phyloP scores from a whole-genome alignment of 2,113 vertebrate species.

The Cavia aperea region DNA sequence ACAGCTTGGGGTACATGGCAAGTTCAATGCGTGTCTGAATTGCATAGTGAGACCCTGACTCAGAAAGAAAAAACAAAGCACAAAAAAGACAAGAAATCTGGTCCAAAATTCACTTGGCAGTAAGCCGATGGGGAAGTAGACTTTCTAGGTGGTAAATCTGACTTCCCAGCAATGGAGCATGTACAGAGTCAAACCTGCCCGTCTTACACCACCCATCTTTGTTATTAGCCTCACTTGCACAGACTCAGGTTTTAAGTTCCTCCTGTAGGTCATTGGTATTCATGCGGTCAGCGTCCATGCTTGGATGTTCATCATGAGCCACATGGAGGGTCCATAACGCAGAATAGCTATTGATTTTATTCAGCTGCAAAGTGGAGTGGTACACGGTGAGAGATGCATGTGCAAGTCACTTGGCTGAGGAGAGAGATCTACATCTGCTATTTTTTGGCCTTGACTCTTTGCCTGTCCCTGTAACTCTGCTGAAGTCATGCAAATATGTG shows the following conservation, averaged over 20 bases:
- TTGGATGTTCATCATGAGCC: background rate
- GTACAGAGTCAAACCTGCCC: background rate
- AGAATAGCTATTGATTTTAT: background rate
- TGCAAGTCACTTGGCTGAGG: background rate
- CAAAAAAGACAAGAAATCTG: background rate
- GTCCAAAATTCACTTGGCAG: background rate
- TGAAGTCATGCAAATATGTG: background rate
- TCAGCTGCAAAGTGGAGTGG: background rate
- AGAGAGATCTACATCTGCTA: background rate
- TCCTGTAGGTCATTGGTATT: background rate
- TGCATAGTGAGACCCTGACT: background rate
- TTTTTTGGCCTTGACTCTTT: background rate
- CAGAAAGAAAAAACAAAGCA: background rate
- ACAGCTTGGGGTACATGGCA: background rate
- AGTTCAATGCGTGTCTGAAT: background rate
- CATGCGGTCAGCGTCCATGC: background rate
- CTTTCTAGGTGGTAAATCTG: background rate
- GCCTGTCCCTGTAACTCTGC: background rate
- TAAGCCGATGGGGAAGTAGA: background rate
- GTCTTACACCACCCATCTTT: background rate
- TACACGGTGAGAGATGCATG: background rate
- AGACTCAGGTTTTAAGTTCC: background rate
- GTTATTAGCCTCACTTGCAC: background rate
- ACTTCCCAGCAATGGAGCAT: background rate
- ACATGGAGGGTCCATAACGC: background rate